These are phyloP conservation scores for Sitophilus oryzae DNA, from an alignment of 1,140 invertebrate species.

Conservation along the genomic window DNA sequence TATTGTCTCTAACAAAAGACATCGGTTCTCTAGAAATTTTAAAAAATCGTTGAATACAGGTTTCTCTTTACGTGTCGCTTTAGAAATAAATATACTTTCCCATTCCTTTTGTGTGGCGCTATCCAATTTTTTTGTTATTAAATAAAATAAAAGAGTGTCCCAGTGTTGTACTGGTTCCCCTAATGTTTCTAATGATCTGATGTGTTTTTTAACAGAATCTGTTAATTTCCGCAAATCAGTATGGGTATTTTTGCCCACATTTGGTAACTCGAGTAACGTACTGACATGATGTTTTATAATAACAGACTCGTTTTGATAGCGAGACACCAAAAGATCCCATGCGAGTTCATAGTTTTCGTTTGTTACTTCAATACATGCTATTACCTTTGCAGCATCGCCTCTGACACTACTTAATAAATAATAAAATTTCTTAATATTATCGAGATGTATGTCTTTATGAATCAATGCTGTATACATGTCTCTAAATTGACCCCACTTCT, in stretches of 20 bases:
- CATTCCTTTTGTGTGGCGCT: background rate
- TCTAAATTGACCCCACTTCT: slow-evolving; percentile 3
- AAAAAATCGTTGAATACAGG: slow-evolving; percentile 1
- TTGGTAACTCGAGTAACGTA: background rate
- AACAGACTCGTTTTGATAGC: slow-evolving; percentile 1
- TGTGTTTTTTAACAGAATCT: slow-evolving; percentile 3
- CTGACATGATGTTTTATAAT: background rate
- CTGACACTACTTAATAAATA: background rate
- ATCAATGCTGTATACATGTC: background rate
- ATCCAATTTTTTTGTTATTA: slow-evolving; percentile 4
- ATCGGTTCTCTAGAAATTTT: background rate
- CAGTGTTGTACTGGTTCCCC: slow-evolving; percentile 5
- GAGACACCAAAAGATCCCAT: background rate
- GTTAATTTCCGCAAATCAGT: background rate
- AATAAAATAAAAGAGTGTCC: slow-evolving; percentile 7
- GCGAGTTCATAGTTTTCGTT: background rate
- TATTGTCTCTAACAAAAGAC: background rate
- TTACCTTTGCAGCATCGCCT: background rate
- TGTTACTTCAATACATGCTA: slow-evolving; percentile 5
- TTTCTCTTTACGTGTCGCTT: background rate
- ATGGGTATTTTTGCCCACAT: background rate
- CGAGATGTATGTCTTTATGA: background rate
- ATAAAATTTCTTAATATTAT: no score
- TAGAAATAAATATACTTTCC: slow-evolving; percentile 6
- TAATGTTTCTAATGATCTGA: slow-evolving; percentile 2